Base-by-base conservation (phyloP, 2,113 vertebrate species). In the Deroptyus accipitrinus region DNA sequence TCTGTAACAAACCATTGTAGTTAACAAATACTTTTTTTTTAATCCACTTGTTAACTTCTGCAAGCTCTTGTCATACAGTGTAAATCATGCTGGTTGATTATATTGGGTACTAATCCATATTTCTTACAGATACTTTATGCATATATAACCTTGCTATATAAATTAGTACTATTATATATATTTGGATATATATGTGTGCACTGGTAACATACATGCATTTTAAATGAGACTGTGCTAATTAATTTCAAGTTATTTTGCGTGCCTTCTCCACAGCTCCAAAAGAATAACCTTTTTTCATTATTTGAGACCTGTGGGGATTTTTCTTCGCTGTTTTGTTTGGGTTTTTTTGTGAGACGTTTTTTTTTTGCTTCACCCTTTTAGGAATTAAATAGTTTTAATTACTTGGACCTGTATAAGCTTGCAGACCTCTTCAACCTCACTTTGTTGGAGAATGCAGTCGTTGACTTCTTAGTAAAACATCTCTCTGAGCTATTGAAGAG, bases 391-490 rank as follows among this genome's bases (percentile, higher is more conserved):
- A 99, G 98, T 83, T 98, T 99, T 96, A 99, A 99, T 98, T 99
- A 99, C 97, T 98, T 99, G 98, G 99, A 99, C 98, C 98, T 99
- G 96, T 99, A 99, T 97, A 99, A 99, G 61, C 98, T 99, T 90
- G 99, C 99, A 8, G 99, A 99, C 98, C 98, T 99, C 94, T 99
- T 99, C 98, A 99, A 99, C 98, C 98, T 99, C 94, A 99, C 99
- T 67, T 95, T 99, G 94, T 94, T 99, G 97, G 99, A 99, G 98
- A 98, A 99, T 81, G 99, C 99, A 27, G 99, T 99, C 95, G 98
- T 99, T 94, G 98, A 98, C 96, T 99, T 99, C 98, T 98, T 99
- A 98, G 99, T 99, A 97, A 99, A 99, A 83, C 99, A 99, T 95
- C 98, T 99, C 93, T 99, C 98, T 37, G 99, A 99, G 94, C 98